Base-by-base conservation (phyloP, 2,888 invertebrate genomes). In the Macropis europaea region DNA sequence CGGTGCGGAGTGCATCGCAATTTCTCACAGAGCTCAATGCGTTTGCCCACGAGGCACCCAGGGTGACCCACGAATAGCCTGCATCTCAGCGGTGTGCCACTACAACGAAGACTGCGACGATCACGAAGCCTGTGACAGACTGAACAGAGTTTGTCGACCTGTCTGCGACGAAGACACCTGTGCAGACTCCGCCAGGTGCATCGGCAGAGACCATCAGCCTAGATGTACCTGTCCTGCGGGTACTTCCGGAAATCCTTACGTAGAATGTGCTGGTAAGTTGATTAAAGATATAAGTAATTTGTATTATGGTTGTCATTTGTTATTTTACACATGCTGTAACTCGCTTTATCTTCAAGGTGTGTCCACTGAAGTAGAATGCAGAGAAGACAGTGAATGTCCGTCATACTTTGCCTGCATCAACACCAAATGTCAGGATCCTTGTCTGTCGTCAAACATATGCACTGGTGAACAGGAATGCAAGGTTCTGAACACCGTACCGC, bases 101-200 rank as follows among this genome's bases (percentile, higher is more conserved):
- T 96, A 96, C 89, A 96, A 97, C 86, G 96, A 97, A 84, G 97
- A 97, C 86, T 97, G 97, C 82, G 95, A 95, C 30, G 94, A 95
- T 82, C 93, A 95, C 75, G 96, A 97, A 89, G 93, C 95, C 32
- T 97, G 97, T 88, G 95, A 97, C 85, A 92, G 96, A 67, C 91
- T 96, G 11, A 97, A 97, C 87, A 92, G 96, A 78, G 93, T 96
- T 0, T 97, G 97, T 84, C 92, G 95, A 81, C 94, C 95, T 0
- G 96, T 95, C 24, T 97, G 97, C 86, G 94, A 95, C 3, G 94
- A 94, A n/a, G 94, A 94, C 61, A 93, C 95, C 0, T 97, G 97
- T 85, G 96, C 95, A 0, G 92, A 93, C 0, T 93, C 93, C 15
- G 97, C 97, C 1, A 90, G 92, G n/a, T 97, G 97, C 86, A 90